Evolutionary conservation across 2,797 vertebrate genomes (phyloP).

Genomic region (Scleropages formosus): DNA sequence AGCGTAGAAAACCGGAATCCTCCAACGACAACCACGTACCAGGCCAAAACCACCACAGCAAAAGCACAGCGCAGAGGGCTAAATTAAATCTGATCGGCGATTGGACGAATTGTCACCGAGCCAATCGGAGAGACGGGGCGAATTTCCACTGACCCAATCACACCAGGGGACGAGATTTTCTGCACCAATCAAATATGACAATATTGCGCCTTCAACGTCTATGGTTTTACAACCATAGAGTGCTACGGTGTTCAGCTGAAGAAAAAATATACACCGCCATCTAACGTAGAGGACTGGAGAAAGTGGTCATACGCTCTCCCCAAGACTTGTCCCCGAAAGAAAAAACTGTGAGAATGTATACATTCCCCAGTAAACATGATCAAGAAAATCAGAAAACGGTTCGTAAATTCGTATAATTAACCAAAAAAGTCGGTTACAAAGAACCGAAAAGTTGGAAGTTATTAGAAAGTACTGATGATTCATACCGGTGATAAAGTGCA

Average conservation of each 20-base stretch:
- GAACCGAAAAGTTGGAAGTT: too few relatives aligned
- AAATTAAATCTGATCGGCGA: constrained; percentile 29
- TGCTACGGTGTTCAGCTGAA: too few relatives aligned
- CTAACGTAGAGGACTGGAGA: not conserved
- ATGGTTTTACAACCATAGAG: not conserved
- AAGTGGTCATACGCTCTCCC: too few relatives aligned
- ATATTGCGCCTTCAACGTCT: not conserved
- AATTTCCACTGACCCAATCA: constrained; percentile 33
- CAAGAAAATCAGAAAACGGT: too few relatives aligned
- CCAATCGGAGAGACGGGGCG: constrained; percentile 39
- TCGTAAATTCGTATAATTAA: too few relatives aligned
- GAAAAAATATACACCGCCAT: constrained; percentile 7
- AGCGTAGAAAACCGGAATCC: constrained; percentile 23
- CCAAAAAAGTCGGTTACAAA: too few relatives aligned
- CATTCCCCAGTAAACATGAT: too few relatives aligned
- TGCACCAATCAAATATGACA: not conserved
- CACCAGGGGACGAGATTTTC: constrained; percentile 30
- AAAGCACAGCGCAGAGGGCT: constrained; percentile 20
- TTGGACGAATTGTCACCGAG: constrained; percentile 30
- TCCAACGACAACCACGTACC: not conserved
- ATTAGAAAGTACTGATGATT: too few relatives aligned
- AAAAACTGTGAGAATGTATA: too few relatives aligned
- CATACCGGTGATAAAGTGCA: too few relatives aligned
- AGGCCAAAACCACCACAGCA: constrained; percentile 60
- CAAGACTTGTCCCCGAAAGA: too few relatives aligned